phyloP scores from a whole-genome alignment of 2,113 vertebrate genomes.

The Psophia crepitans region DNA sequence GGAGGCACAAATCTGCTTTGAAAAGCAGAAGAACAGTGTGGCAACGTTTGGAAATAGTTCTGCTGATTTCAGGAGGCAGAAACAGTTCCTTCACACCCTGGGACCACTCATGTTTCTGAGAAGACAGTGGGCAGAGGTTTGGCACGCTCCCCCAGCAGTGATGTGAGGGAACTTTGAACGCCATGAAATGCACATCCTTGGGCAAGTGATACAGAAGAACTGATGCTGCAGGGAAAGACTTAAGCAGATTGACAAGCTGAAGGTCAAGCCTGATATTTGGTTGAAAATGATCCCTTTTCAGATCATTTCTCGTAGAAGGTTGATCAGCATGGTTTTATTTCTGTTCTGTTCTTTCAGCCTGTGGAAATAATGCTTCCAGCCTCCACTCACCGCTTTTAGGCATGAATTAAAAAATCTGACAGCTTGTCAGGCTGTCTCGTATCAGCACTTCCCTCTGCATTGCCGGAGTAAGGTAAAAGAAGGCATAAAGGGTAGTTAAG shows the following conservation, averaged over 20 bases:
- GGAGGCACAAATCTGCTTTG: neutral
- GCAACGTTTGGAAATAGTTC: neutral
- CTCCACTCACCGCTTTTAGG: neutral
- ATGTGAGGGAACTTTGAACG: neutral
- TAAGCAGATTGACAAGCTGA: neutral
- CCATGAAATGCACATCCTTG: neutral
- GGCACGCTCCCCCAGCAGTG: neutral
- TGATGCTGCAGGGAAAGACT: neutral
- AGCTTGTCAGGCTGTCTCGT: neutral
- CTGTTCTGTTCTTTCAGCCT: neutral
- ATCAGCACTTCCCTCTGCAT: neutral
- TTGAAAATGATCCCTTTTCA: neutral
- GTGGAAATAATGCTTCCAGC: neutral
- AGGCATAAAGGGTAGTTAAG: neutral
- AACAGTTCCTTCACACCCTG: neutral
- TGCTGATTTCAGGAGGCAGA: neutral
- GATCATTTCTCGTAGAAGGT: neutral
- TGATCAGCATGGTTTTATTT: neutral
- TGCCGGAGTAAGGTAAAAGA: neutral
- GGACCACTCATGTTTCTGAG: neutral
- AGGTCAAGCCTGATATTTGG: neutral
- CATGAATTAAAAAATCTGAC: conserved; percentile 28
- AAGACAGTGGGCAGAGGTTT: neutral
- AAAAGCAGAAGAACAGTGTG: neutral
- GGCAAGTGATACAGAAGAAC: neutral